Percentiles rank a stretch among this genome's conserved stretches.
Evolutionary conservation across 2,888 invertebrate species (phyloP).

Genomic region (Sarcophaga variegata): DNA sequence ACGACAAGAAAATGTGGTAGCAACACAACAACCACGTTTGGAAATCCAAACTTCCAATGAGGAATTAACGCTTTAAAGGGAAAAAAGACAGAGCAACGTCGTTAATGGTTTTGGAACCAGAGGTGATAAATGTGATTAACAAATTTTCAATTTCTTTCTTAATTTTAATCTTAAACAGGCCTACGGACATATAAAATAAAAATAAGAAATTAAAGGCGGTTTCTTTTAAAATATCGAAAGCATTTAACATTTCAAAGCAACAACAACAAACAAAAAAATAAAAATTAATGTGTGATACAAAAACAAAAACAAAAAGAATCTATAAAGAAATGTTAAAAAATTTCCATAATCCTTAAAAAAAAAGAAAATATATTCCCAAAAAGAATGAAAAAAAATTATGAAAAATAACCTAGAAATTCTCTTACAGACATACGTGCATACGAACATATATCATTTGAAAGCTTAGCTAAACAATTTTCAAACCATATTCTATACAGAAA

Average conservation of each 20-base stretch:
- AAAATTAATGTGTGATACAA: constrained; percentile 63
- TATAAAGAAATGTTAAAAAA: no score
- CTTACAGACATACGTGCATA: not conserved
- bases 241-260: not conserved
- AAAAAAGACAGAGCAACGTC: constrained; percentile 28
- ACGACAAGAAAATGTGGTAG: constrained; percentile 70
- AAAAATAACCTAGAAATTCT: no score
- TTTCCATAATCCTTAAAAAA: no score
- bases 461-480: constrained; percentile 49
- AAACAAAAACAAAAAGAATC: constrained; percentile 7
- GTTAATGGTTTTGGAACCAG: constrained; percentile 23
- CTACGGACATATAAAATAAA: constrained; percentile 8
- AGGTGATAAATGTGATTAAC: constrained; percentile 56
- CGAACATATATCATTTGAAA: constrained; percentile 43
- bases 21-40: constrained; percentile 72
- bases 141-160: constrained; percentile 21
- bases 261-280: not conserved
- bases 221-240: constrained; percentile 44
- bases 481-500: not conserved
- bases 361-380: no score
- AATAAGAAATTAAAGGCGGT: constrained; percentile 47
- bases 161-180: constrained; percentile 1
- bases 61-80: constrained; percentile 80
- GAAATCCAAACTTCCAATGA: constrained; percentile 81
- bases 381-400: no score